Conservation (phyloP, 35 echinoderm and acorn worm genomes). For the Stichopus chloronotus region DNA sequence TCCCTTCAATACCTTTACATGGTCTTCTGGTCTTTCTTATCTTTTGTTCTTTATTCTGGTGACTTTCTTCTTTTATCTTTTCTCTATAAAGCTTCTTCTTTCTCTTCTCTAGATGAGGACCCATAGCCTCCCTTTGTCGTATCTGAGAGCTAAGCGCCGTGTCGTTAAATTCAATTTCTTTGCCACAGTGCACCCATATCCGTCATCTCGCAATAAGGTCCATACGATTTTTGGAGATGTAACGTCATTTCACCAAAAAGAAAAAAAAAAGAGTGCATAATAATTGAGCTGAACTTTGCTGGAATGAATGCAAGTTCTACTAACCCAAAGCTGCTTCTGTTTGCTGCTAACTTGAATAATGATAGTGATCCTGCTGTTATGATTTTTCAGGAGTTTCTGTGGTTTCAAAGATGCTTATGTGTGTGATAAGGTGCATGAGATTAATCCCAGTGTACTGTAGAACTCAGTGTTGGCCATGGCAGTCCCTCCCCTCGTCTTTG, state of each 20-base stretch:
- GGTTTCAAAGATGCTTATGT: too few species aligned
- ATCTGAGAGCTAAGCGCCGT: constrained; percentile 56
- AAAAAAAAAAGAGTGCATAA: background rate
- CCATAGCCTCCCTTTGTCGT: constrained; percentile 57
- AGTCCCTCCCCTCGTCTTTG: too few species aligned
- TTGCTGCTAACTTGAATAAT: background rate
- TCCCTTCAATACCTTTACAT: background rate
- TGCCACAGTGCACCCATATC: constrained; percentile 51
- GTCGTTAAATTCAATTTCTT: constrained; percentile 60
- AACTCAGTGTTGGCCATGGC: too few species aligned
- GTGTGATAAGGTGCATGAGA: too few species aligned
- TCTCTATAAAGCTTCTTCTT: background rate
- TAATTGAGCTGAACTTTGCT: background rate
- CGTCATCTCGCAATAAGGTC: constrained; percentile 57
- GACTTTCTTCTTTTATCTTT: background rate
- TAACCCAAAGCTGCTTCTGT: background rate
- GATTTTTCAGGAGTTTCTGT: too few species aligned
- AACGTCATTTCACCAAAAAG: background rate
- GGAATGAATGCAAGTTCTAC: constrained; percentile 10
- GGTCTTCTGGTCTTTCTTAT: background rate
- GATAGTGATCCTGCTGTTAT: background rate
- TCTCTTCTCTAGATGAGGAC: constrained; percentile 45
- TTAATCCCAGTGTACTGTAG: too few species aligned
- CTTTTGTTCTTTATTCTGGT: background rate
- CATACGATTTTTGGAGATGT: background rate